A percentile compares a stretch with the other conserved stretches of the same genome.
phyloP scores from a whole-genome alignment of 2,113 vertebrate genomes.

The Perca flavescens region DNA sequence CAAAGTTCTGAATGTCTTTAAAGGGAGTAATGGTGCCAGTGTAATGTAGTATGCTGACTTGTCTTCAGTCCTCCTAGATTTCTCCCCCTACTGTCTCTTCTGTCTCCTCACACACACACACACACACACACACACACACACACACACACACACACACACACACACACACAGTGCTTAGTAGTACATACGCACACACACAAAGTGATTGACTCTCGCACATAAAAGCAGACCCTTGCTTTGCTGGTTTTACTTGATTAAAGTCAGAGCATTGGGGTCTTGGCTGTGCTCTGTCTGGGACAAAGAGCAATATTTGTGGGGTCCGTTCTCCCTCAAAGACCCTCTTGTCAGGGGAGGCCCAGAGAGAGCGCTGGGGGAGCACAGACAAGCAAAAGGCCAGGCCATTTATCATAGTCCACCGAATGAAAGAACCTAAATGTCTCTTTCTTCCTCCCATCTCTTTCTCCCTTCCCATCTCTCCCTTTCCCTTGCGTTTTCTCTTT shows the following conservation, averaged over 20 bases:
- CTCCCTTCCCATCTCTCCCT: constrained; percentile 66
- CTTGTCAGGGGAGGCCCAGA: constrained; percentile 89
- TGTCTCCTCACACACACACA: constrained; percentile 36
- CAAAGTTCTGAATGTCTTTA: constrained; percentile 80
- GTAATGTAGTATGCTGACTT: constrained; percentile 76
- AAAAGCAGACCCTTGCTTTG: constrained; percentile 75
- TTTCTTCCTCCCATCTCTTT: constrained; percentile 84
- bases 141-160: constrained; percentile 38
- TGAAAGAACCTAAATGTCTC: constrained; percentile 98
- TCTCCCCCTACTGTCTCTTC: constrained; percentile 52
- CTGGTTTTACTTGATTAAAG: constrained; percentile 84
- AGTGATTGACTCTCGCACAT: constrained; percentile 72
- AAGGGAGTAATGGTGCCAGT: constrained; percentile 77
- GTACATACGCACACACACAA: constrained; percentile 46
- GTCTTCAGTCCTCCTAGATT: constrained; percentile 68
- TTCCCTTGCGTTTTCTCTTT: constrained; percentile 7
- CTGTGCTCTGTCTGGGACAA: constrained; percentile 77
- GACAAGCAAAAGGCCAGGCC: constrained; percentile 90
- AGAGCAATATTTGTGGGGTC: constrained; percentile 86
- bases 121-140: constrained; percentile 14
- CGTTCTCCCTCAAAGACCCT: constrained; percentile 82
- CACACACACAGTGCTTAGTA: constrained; percentile 21
- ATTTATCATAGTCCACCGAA: constrained; percentile 96
- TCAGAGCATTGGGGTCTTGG: constrained; percentile 77
- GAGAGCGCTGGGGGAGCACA: constrained; percentile 85